Evolutionary conservation across 2,888 invertebrate species (phyloP).

Genomic region (Drosophila histrio): DNA sequence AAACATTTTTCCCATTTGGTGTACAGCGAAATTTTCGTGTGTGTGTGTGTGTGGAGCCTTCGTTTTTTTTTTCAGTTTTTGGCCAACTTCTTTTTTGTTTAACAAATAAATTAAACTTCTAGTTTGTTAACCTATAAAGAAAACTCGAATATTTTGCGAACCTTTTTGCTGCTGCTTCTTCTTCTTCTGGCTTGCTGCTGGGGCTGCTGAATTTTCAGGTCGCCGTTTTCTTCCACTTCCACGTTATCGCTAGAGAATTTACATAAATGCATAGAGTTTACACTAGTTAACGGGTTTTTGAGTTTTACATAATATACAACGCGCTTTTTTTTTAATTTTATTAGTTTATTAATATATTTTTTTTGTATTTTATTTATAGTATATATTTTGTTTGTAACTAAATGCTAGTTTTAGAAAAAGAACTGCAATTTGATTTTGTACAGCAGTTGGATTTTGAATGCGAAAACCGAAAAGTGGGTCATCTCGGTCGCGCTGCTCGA

Average conservation of each 20-base stretch:
- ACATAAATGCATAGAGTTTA: constrained; percentile 80
- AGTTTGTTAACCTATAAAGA: too few relatives aligned
- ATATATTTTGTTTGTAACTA: constrained; percentile 43
- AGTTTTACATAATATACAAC: constrained; percentile 63
- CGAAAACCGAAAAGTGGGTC: constrained; percentile 84
- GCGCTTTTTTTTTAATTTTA: constrained; percentile 27
- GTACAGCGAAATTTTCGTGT: constrained; percentile 75
- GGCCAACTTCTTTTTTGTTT: constrained; percentile 9
- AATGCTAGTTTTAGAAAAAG: constrained; percentile 73
- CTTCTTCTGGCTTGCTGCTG: constrained; percentile 62
- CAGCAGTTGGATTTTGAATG: constrained; percentile 79
- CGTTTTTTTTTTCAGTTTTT: constrained; percentile 46
- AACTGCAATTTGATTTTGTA: constrained; percentile 54
- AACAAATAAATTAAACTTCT: too few relatives aligned
- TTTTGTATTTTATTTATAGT: too few relatives aligned
- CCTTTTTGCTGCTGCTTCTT: constrained; percentile 63
- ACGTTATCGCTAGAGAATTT: constrained; percentile 69
- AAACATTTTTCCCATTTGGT: constrained; percentile 72
- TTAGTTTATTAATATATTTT: too few relatives aligned
- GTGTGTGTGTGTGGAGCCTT: constrained; percentile 37
- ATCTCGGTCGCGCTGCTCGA: constrained; percentile 83
- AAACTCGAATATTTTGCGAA: constrained; percentile 24
- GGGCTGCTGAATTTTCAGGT: constrained; percentile 70
- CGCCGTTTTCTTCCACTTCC: constrained; percentile 70
- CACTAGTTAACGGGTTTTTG: constrained; percentile 63